These are phyloP conservation scores for Delichon dasypus DNA, from an alignment of 2,797 vertebrate species.

Conservation along the genomic window DNA sequence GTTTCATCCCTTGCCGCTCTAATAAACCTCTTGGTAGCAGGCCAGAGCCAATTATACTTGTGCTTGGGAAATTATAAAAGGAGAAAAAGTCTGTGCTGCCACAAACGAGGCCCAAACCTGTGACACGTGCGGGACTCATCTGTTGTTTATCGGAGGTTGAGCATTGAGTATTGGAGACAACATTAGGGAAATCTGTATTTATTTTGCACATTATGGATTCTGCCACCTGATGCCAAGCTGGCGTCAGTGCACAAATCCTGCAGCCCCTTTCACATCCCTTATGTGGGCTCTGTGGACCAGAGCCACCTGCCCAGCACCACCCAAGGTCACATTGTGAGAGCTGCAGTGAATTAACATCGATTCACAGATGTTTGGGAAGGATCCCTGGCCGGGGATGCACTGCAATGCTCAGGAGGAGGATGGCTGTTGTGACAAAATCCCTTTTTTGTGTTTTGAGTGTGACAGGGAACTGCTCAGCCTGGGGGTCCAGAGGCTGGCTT, in stretches of 20 bases:
- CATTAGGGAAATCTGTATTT: background rate
- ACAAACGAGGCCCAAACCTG: background rate
- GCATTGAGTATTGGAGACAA: background rate
- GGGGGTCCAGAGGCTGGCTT: background rate
- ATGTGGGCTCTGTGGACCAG: accelerated
- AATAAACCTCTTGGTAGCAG: slow-evolving; percentile 40
- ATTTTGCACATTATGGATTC: accelerated
- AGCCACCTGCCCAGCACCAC: background rate
- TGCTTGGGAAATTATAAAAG: background rate
- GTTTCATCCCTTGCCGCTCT: background rate
- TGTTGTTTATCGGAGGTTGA: background rate
- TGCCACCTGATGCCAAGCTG: background rate
- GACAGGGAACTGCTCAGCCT: background rate
- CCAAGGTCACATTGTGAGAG: accelerated
- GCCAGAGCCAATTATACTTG: background rate
- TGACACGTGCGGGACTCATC: accelerated
- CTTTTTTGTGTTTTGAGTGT: too few relatives aligned
- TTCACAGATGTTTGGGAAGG: background rate
- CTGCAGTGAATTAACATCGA: background rate
- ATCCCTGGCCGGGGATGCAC: background rate
- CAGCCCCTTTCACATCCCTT: background rate
- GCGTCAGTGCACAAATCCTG: accelerated
- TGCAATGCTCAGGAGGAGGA: background rate
- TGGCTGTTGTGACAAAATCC: accelerated
- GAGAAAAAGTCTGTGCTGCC: background rate